Conservation (phyloP, 2,888 invertebrate genomes). For the Crematogaster levior region DNA sequence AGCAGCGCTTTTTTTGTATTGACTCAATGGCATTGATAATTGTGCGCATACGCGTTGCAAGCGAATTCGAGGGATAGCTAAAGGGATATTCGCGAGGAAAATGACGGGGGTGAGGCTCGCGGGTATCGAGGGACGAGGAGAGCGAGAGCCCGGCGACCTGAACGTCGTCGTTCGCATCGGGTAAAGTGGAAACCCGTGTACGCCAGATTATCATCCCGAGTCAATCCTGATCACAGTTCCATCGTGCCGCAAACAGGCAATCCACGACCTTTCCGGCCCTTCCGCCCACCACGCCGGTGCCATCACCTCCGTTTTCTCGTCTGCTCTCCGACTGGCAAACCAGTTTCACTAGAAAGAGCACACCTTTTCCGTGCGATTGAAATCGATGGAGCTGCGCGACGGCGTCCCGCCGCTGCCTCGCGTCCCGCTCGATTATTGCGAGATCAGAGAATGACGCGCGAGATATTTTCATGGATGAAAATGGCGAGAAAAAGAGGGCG, state of each 20-base stretch:
- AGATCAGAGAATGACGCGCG: conserved; percentile 11
- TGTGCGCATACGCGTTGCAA: conserved; percentile 4
- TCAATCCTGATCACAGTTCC: conserved; percentile 83
- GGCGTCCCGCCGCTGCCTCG: background rate
- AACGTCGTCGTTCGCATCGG: conserved; percentile 71
- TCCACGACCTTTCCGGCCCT: conserved; percentile 62
- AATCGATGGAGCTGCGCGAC: conserved; percentile 66
- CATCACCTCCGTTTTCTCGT: conserved; percentile 48
- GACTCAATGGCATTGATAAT: conserved; percentile 34
- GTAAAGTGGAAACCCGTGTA: conserved; percentile 85
- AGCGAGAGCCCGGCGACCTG: conserved; percentile 55
- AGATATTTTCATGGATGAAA: conserved; percentile 25
- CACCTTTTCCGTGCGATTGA: conserved; percentile 63
- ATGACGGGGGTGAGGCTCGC: background rate
- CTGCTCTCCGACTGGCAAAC: conserved; percentile 25
- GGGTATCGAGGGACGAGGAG: conserved; percentile 28
- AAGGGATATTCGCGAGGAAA: conserved; percentile 46
- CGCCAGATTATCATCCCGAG: conserved; percentile 84
- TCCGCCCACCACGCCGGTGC: conserved; percentile 38
- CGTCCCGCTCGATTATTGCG: conserved; percentile 30
- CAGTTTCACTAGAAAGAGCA: conserved; percentile 38
- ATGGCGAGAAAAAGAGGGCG: background rate
- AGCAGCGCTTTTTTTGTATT: background rate
- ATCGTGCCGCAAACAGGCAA: conserved; percentile 57
- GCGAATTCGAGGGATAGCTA: conserved; percentile 37